These are phyloP conservation scores for Pegoplata infirma DNA, from an alignment of 2,888 invertebrate genomes.

Conservation along the genomic window DNA sequence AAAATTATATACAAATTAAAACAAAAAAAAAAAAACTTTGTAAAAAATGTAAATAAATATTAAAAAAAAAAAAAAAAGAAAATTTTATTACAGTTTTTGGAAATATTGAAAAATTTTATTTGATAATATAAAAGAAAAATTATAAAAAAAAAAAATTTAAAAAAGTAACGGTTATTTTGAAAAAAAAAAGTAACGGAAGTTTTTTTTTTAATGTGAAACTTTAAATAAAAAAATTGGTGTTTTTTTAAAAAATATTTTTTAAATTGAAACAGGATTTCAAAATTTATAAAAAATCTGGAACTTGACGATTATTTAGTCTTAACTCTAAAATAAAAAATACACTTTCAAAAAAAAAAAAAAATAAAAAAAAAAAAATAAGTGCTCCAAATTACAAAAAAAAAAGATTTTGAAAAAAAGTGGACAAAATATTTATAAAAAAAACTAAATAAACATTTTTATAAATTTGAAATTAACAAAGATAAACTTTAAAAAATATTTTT, in stretches of 20 bases:
- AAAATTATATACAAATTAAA: slow-evolving; percentile 39
- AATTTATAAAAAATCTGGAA: not conserved
- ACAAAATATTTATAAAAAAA: not conserved
- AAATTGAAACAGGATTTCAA: not conserved
- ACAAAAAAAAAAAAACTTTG: slow-evolving; percentile 35
- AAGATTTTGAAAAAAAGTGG: not conserved
- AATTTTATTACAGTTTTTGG: no score
- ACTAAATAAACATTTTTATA: not conserved
- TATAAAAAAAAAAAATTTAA: not conserved
- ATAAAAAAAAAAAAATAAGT: not conserved
- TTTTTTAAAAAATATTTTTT: not conserved
- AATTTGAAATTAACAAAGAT: not conserved
- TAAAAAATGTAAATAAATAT: slow-evolving; percentile 22
- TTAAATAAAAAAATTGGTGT: not conserved
- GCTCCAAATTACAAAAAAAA: not conserved
- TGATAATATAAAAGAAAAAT: not conserved
- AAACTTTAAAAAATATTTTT: not conserved
- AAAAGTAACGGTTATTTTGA: not conserved
- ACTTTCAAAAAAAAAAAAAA: not conserved
- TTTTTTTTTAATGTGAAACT: not conserved
- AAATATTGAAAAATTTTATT: not conserved
- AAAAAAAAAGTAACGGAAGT: not conserved
- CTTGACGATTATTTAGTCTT: not conserved
- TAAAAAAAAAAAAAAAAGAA: no score
- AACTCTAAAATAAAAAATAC: not conserved